phyloP scores from a whole-genome alignment of 2,113 vertebrate species.

The Illadopsis cleaveri region DNA sequence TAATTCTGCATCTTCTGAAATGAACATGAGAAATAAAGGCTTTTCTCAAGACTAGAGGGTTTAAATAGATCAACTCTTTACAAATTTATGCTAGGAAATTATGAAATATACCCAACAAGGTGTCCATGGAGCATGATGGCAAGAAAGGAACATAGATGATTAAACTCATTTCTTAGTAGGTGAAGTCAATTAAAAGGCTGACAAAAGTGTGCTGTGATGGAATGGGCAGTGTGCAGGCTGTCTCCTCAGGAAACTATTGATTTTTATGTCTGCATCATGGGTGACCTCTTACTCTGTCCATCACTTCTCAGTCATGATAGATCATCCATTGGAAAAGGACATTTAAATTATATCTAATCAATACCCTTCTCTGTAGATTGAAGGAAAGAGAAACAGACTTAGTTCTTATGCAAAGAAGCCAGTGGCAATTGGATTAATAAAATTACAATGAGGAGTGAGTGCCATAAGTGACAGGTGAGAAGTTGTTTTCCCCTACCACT shows the following conservation, averaged over 20 bases:
- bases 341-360: conserved; percentile 48
- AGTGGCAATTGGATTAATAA: background rate
- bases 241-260: conserved; percentile 32
- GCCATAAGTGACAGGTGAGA: background rate
- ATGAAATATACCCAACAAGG: background rate
- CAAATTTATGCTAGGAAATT: background rate
- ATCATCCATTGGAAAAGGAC: conserved; percentile 17
- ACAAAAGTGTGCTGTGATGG: background rate
- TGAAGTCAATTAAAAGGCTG: conserved; percentile 52
- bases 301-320: background rate
- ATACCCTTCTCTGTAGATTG: conserved; percentile 36
- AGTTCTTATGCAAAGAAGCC: conserved; percentile 3
- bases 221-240: conserved; percentile 16
- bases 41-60: background rate
- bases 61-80: background rate
- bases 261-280: conserved; percentile 41
- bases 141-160: background rate
- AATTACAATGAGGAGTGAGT: background rate
- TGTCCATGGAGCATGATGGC: background rate
- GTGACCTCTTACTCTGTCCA: conserved; percentile 38
- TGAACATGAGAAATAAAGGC: background rate
- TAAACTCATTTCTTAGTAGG: background rate
- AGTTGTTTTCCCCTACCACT: background rate
- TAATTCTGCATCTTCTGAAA: background rate
- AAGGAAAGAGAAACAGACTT: conserved; percentile 32